Percentiles rank a stretch among this genome's conserved stretches.
Evolutionary conservation across 2,797 vertebrate species (phyloP).

Genomic region (Carduelis carduelis): DNA sequence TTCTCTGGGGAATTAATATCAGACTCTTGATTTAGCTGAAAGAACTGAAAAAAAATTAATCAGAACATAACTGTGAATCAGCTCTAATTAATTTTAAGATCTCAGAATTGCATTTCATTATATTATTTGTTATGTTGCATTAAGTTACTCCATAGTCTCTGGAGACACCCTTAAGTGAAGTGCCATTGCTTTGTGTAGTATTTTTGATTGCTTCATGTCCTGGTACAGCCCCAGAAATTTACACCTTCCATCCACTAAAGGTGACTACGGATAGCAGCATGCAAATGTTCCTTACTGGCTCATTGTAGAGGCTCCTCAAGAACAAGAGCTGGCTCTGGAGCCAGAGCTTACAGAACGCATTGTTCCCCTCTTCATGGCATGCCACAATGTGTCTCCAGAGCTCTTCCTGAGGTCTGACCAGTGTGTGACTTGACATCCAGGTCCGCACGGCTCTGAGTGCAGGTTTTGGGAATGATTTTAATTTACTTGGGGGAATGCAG

Average conservation of each 20-base stretch:
- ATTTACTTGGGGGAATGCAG: accelerated
- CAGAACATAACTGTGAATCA: not conserved
- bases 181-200: not conserved
- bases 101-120: not conserved
- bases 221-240: not conserved
- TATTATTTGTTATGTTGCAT: not conserved
- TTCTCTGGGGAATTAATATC: not conserved
- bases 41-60: not conserved
- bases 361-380: not conserved
- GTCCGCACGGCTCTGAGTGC: not conserved
- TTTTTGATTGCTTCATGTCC: not conserved
- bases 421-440: not conserved
- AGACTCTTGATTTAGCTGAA: not conserved
- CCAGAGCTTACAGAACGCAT: not conserved
- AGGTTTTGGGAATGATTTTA: not conserved
- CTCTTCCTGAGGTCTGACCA: not conserved
- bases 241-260: not conserved
- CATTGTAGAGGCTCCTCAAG: not conserved
- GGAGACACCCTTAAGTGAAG: not conserved
- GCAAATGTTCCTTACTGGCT: not conserved
- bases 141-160: not conserved
- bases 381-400: not conserved
- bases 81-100: not conserved
- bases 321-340: not conserved
- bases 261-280: not conserved